phyloP scores from a whole-genome alignment of 2,113 vertebrate genomes.

The Anser brachyrhynchus region DNA sequence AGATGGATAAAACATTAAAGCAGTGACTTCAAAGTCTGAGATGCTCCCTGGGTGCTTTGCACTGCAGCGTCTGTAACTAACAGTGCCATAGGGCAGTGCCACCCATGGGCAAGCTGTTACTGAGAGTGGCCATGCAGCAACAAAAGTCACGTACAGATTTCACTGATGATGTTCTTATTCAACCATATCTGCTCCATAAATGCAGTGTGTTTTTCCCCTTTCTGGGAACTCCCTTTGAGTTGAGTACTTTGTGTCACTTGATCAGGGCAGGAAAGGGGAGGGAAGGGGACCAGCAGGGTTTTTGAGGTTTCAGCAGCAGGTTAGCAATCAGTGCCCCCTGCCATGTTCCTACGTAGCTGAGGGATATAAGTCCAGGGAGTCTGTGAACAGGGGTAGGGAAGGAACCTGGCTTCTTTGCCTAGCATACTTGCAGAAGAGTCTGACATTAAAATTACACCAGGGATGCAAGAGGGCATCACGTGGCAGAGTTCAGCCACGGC shows the following conservation, averaged over 20 bases:
- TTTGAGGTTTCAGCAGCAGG: not conserved
- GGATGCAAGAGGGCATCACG: not conserved
- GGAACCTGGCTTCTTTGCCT: not conserved
- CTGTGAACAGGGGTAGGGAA: not conserved
- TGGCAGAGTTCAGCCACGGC: not conserved
- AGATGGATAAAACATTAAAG: not conserved
- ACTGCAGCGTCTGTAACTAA: accelerated
- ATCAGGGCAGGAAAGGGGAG: not conserved
- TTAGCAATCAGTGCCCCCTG: not conserved
- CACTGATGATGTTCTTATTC: not conserved
- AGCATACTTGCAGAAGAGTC: not conserved
- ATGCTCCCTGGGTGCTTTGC: not conserved
- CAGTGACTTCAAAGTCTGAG: not conserved
- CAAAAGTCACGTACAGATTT: not conserved
- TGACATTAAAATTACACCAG: not conserved
- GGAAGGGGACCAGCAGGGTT: not conserved
- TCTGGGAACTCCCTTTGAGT: not conserved
- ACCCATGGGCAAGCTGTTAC: not conserved
- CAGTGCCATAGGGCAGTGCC: not conserved
- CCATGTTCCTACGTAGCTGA: not conserved
- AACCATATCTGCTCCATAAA: not conserved
- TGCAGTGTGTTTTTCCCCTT: not conserved
- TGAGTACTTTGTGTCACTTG: not conserved
- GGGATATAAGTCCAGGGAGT: not conserved
- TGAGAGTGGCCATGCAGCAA: not conserved